A percentile compares a stretch with the other conserved stretches of the same genome.
Conservation (phyloP, 1,140 invertebrate species). For the Bombus confusus region DNA sequence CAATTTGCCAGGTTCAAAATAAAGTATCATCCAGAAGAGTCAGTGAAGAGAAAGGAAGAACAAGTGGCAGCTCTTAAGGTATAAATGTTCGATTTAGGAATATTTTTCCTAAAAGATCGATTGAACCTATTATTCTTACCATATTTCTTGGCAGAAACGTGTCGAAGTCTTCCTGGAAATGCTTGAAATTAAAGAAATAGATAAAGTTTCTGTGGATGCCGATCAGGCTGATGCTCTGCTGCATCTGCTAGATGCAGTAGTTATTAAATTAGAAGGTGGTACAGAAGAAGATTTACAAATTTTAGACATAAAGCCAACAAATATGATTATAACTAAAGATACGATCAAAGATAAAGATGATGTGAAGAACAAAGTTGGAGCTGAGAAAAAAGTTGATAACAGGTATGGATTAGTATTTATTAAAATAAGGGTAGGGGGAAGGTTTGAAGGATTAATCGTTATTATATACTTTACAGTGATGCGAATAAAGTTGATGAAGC, state of each 20-base stretch:
- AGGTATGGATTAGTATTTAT: conserved; percentile 46
- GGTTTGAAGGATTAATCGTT: background rate
- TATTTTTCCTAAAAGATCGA: background rate
- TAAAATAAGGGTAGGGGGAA: background rate
- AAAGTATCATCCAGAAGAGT: conserved; percentile 99
- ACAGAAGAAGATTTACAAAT: conserved; percentile 96
- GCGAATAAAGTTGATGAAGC: conserved; percentile 42
- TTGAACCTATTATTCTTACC: background rate
- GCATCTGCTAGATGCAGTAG: conserved; percentile 96
- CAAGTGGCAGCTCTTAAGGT: conserved; percentile 92
- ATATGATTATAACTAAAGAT: conserved; percentile 68
- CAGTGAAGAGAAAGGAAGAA: conserved; percentile 94
- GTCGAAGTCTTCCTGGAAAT: conserved; percentile 96
- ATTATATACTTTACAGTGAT: conserved; percentile 49
- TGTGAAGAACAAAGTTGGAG: conserved; percentile 73
- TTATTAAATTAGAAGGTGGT: conserved; percentile 98
- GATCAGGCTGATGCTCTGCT: conserved; percentile 94
- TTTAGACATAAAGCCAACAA: conserved; percentile 86
- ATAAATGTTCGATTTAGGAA: conserved; percentile 55
- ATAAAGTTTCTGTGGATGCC: conserved; percentile 92
- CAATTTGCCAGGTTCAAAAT: conserved; percentile 94
- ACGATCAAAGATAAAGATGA: conserved; percentile 78
- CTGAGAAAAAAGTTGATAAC: conserved; percentile 74
- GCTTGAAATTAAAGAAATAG: conserved; percentile 88
- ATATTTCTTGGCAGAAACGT: conserved; percentile 86